Percentiles rank a stretch among this genome's conserved stretches.
These are phyloP conservation scores for Muschampia plurimacula DNA, from an alignment of 2,888 invertebrate genomes.

Conservation along the genomic window DNA sequence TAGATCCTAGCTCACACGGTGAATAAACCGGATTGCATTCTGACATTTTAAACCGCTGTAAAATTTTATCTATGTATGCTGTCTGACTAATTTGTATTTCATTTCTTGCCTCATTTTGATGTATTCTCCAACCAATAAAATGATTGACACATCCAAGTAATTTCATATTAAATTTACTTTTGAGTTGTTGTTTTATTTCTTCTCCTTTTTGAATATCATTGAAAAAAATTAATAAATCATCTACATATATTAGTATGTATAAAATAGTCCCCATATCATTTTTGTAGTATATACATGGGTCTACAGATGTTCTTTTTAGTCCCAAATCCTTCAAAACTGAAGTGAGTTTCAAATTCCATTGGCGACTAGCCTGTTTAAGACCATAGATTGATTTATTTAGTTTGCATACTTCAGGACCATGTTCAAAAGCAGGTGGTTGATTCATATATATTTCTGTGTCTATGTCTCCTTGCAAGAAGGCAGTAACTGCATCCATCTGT, in stretches of 20 bases:
- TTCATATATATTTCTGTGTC: constrained; percentile 28
- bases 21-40: neutral
- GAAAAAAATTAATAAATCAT: too few species aligned
- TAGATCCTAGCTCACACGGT: neutral
- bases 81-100: neutral
- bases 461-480: constrained; percentile 35
- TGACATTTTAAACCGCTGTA: neutral
- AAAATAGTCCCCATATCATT: too few species aligned
- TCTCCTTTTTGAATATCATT: too few species aligned
- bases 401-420: neutral
- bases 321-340: neutral
- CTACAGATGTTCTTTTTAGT: neutral
- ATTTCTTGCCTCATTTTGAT: constrained; percentile 42
- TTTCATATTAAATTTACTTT: too few species aligned
- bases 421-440: constrained; percentile 2
- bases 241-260: too few species aligned
- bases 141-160: neutral
- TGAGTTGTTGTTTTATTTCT: too few species aligned
- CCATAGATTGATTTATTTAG: constrained; percentile 45
- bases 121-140: neutral
- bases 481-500: constrained; percentile 40
- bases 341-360: constrained; percentile 13
- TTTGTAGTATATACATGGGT: constrained; percentile 13
- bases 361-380: constrained; percentile 38
- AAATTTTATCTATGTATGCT: neutral